Percentiles rank a stretch among this genome's conserved stretches.
phyloP scores from a whole-genome alignment of 2,113 vertebrate species.

The human (Homo sapiens) region DNA sequence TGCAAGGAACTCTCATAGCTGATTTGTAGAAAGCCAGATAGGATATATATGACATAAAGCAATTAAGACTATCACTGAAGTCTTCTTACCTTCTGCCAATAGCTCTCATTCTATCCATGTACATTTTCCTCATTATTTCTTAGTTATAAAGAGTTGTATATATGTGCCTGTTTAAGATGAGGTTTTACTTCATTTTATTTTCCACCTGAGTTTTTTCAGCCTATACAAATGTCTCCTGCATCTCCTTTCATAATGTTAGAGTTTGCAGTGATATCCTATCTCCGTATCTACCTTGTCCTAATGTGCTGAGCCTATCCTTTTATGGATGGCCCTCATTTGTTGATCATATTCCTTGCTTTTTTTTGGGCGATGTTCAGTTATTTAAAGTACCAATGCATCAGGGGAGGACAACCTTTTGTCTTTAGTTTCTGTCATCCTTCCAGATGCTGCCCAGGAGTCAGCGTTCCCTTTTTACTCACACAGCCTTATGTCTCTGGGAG shows the following conservation, averaged over 20 bases:
- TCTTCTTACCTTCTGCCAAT: not conserved
- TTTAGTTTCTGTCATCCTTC: not conserved
- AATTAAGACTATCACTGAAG: not conserved
- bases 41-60: not conserved
- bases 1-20: not conserved
- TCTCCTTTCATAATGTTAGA: not conserved
- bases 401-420: rapidly evolving
- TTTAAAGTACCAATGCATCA: not conserved
- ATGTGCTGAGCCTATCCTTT: not conserved
- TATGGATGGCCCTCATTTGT: not conserved
- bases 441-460: not conserved
- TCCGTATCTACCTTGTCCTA: not conserved
- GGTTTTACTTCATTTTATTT: not conserved
- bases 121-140: not conserved
- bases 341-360: not conserved
- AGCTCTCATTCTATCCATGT: not conserved
- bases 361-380: not conserved
- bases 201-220: not conserved
- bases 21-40: not conserved
- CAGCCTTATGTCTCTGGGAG: not conserved
- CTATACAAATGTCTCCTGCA: not conserved
- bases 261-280: not conserved
- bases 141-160: not conserved
- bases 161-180: not conserved
- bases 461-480: not conserved